These are phyloP conservation scores for Anagyrus pseudococci DNA, from an alignment of 2,888 invertebrate species.

Conservation along the genomic window DNA sequence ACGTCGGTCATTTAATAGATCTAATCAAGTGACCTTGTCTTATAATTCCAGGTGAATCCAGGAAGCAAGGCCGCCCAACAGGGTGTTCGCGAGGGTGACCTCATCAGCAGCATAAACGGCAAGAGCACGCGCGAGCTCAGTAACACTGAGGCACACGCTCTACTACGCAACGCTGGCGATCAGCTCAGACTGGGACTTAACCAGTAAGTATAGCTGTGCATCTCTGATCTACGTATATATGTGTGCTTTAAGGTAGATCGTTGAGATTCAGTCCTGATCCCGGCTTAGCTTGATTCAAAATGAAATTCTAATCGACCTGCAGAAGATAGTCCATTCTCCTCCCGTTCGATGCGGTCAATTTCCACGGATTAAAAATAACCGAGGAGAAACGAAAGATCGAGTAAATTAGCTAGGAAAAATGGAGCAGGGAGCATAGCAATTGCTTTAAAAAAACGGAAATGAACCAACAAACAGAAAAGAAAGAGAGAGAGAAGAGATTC, in stretches of 20 bases:
- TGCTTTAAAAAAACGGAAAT: too few relatives aligned
- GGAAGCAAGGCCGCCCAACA: conserved; percentile 83
- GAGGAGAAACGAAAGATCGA: too few relatives aligned
- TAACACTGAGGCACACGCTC: conserved; percentile 76
- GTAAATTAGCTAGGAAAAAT: too few relatives aligned
- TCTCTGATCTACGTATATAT: too few relatives aligned
- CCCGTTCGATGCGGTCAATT: too few relatives aligned
- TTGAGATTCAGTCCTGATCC: background rate
- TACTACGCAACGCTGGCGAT: conserved; percentile 75
- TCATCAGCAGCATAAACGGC: conserved; percentile 81
- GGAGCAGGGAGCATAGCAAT: too few relatives aligned
- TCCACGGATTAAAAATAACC: too few relatives aligned
- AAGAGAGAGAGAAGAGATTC: too few relatives aligned
- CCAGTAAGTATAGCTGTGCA: too few relatives aligned
- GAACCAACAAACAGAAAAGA: background rate
- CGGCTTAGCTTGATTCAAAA: background rate
- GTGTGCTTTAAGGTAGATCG: background rate
- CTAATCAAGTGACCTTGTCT: background rate
- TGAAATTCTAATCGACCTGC: conserved; percentile 1
- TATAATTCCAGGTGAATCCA: conserved; percentile 78
- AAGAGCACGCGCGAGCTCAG: conserved; percentile 72
- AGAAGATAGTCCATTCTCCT: too few relatives aligned
- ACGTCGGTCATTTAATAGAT: too few relatives aligned
- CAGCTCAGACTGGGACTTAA: conserved; percentile 73
- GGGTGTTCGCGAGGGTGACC: conserved; percentile 82